These are phyloP conservation scores for Brachypodius melanocephalos DNA, from an alignment of 2,113 vertebrate species.

Conservation along the genomic window DNA sequence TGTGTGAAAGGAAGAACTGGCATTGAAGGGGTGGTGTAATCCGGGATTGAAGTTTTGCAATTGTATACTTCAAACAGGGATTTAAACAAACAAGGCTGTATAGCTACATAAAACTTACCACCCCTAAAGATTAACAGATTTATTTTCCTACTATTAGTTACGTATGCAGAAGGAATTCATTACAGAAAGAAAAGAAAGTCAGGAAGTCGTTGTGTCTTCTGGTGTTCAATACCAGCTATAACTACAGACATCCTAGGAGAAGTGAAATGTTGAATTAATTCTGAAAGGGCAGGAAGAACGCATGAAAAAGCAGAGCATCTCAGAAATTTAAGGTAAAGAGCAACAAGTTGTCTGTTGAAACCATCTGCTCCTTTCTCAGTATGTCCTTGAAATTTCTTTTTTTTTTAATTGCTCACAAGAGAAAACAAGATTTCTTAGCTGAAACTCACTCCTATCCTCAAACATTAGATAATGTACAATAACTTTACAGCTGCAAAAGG, in stretches of 20 bases:
- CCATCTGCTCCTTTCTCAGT: neutral
- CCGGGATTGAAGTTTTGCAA: neutral
- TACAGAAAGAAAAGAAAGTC: neutral
- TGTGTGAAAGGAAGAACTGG: neutral
- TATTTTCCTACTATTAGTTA: neutral
- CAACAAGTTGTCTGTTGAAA: neutral
- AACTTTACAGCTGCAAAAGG: neutral
- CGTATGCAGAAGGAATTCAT: neutral
- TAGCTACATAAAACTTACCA: neutral
- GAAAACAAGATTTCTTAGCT: neutral
- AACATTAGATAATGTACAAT: neutral
- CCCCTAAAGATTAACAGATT: neutral
- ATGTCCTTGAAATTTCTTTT: neutral
- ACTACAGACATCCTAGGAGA: neutral
- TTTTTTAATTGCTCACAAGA: neutral
- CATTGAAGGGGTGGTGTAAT: neutral
- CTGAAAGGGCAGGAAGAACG: fast-evolving
- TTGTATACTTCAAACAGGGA: fast-evolving
- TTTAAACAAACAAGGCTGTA: neutral
- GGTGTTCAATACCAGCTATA: neutral
- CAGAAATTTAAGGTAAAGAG: neutral
- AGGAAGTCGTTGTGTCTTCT: neutral
- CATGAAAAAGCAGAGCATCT: neutral
- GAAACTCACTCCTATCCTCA: neutral
- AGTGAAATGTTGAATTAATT: neutral